A percentile compares a stretch with the other conserved stretches of the same genome.
phyloP scores from a whole-genome alignment of 2,888 invertebrate species.

The Pardosa pseudoannulata region DNA sequence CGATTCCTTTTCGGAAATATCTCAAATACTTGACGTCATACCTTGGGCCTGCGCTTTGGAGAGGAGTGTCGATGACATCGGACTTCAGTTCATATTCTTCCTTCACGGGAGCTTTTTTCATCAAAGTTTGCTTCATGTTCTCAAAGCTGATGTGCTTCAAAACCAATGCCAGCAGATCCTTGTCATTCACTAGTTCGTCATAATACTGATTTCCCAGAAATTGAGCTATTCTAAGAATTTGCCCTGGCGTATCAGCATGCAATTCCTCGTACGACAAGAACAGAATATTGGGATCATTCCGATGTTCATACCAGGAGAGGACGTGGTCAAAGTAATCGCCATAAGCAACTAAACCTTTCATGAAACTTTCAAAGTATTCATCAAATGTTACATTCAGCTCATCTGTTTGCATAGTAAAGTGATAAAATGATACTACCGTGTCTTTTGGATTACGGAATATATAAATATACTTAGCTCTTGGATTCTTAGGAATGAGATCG shows the following conservation, averaged over 20 bases:
- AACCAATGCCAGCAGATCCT: conserved; percentile 35
- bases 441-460: conserved; percentile 79
- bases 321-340: conserved; percentile 74
- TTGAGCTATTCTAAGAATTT: conserved; percentile 73
- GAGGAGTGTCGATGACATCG: conserved; percentile 44
- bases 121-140: conserved; percentile 68
- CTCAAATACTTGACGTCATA: conserved; percentile 58
- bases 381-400: conserved; percentile 74
- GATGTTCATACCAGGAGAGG: conserved; percentile 67
- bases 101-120: conserved; percentile 45
- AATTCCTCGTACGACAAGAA: conserved; percentile 78
- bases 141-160: conserved; percentile 63
- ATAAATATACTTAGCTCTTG: conserved; percentile 76
- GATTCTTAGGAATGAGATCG: conserved; percentile 51
- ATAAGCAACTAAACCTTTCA: conserved; percentile 76
- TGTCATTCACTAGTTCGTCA: conserved; percentile 30
- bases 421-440: conserved; percentile 78
- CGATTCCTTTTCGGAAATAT: conserved; percentile 76
- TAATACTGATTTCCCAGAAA: conserved; percentile 73
- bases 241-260: conserved; percentile 75
- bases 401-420: conserved; percentile 75
- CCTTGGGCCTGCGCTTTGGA: conserved; percentile 28
- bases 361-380: conserved; percentile 78
- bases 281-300: conserved; percentile 76
- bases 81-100: conserved; percentile 46